Base-by-base conservation (phyloP, 2,888 invertebrate genomes). In the Drosophila fulvimacula region DNA sequence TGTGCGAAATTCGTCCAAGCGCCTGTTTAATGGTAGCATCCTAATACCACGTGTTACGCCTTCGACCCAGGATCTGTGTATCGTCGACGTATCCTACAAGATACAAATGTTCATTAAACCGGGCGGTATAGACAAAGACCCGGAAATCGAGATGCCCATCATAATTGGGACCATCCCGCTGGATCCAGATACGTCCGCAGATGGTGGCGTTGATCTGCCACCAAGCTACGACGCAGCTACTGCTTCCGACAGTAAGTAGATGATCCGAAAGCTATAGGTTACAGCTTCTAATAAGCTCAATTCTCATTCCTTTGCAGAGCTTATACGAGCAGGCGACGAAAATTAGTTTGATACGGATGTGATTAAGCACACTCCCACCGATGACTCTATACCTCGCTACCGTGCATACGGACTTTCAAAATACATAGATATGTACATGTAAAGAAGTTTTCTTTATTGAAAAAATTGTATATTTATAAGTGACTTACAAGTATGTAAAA, bases 151-250 rank as follows among this genome's bases (percentile, higher is more conserved):
- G 5, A 39, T 73, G 5, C 82, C 87, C 10, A 72, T 91, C 13
- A 69, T 66, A 7, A 79, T 91, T 21, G 90, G 91, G 3, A 91
- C 89, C 0, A 81, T 89, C 38, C 90, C 90, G 0, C 11, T 90
- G n/a, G 27, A 27, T 2, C 88, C 90, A 1, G 77, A 71, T 10
- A 67, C 77, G 17, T 63, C 79, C 32, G 76, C 73, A 1, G 69
- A 59, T 13, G 77, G 78, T 2, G 69, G 62, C 3, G 76, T 58
- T 0, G 88, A 88, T 62, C 13, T 74, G 36, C 88, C 90, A 7
- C 90, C 90, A 0, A 78, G 78, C 42, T 91, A 90, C 59, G 84
- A 82, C 13, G n/a, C n/a, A n/a, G n/a, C n/a, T n/a, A n/a, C n/a
- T n/a, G n/a, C n/a, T n/a, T 71, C 75, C 5, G 80, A 79, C 75